Evolutionary conservation across 2,888 invertebrate genomes (phyloP).

Genomic region (Fragum fragum): DNA sequence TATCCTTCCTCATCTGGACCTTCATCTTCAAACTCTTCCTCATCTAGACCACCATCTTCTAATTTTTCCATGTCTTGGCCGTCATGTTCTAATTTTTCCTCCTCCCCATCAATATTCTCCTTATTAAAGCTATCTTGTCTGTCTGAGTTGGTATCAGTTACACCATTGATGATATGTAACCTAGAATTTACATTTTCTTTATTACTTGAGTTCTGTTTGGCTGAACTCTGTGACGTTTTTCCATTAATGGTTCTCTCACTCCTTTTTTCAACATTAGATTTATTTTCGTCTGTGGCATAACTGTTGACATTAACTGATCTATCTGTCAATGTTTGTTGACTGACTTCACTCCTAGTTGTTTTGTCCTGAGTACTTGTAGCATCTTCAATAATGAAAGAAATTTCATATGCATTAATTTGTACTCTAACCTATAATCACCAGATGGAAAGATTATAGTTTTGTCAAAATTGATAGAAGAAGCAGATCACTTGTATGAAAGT

Average conservation of each 20-base stretch:
- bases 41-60: conserved; percentile 26
- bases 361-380: too few relatives aligned
- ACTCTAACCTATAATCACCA: too few relatives aligned
- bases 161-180: background rate
- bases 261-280: background rate
- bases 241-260: background rate
- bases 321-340: too few relatives aligned
- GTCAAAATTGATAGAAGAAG: too few relatives aligned
- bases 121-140: background rate
- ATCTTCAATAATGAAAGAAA: too few relatives aligned
- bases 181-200: background rate
- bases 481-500: too few relatives aligned
- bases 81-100: conserved; percentile 17
- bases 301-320: too few relatives aligned
- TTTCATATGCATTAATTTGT: too few relatives aligned
- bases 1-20: background rate
- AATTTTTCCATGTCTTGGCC: background rate
- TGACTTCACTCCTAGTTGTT: too few relatives aligned
- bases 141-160: background rate
- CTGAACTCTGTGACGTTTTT: background rate
- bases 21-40: background rate
- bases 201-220: background rate
- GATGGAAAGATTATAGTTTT: too few relatives aligned
- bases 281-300: background rate
- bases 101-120: background rate